A percentile compares a stretch with the other conserved stretches of the same genome.
Conservation (phyloP, 2,888 invertebrate genomes). For the Dolomedes plantarius region DNA sequence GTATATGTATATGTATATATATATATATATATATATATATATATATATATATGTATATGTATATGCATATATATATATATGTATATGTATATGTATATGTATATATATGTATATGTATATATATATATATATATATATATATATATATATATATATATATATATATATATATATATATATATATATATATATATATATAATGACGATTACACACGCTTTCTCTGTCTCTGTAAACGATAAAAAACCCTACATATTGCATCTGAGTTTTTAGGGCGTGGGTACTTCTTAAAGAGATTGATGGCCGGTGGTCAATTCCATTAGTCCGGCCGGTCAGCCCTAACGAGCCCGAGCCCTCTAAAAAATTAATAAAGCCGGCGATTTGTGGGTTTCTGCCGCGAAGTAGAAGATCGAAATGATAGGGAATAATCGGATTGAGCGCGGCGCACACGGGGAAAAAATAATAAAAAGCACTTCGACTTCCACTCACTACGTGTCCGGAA, state of each 20-base stretch:
- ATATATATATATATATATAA: too few relatives aligned
- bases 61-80: too few relatives aligned
- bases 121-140: too few relatives aligned
- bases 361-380: constrained; percentile 53
- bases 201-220: too few relatives aligned
- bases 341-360: constrained; percentile 52
- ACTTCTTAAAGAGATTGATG: constrained; percentile 45
- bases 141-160: too few relatives aligned
- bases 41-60: too few relatives aligned
- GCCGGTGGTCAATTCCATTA: constrained; percentile 36
- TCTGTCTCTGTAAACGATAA: not conserved
- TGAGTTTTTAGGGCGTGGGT: constrained; percentile 45
- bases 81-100: too few relatives aligned
- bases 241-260: not conserved
- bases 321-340: constrained; percentile 15
- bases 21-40: too few relatives aligned
- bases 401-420: not conserved
- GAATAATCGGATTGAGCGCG: constrained; percentile 8
- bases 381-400: not conserved
- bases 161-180: too few relatives aligned
- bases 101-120: too few relatives aligned
- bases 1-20: too few relatives aligned
- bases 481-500: not conserved
- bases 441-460: too few relatives aligned
- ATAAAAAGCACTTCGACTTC: not conserved